Base-by-base conservation (phyloP, 2,888 invertebrate species). In the Lagria hirta region DNA sequence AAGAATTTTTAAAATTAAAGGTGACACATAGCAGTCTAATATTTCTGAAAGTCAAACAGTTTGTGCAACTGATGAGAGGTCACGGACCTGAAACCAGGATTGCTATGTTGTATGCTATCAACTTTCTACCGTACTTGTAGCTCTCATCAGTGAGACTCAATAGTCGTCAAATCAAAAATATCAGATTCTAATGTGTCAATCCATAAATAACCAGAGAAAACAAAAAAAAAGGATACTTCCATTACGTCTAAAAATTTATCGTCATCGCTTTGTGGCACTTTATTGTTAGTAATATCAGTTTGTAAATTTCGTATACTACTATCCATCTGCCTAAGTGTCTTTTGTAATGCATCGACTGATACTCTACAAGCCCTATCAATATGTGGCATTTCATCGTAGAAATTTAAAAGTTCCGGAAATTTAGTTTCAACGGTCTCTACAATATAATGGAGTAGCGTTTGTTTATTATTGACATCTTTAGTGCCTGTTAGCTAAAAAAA, bases 391-490 rank as follows among this genome's bases (percentile, higher is more conserved):
- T 66, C 97, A 53, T 92, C 92, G 1, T 81, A 77, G 63, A 96
- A 95, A 40, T 73, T 82, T 7, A 93, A 68, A 13, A 86, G 79
- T 34, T 96, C 94, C 0, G 93, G 89, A 70, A 91, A 90, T 61
- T 94, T 92, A 40, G 75, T 81, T 69, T 97, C 94, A 44, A 94
- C 83, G 0, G 87, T 84, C 52, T 93, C 87, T 0, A 87, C 92
- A 38, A 99, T 73, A 64, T 92, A 97, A 70, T 98, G 97, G 28
- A 98, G 76, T 12, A 99, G 73, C 0, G 96, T 98, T 50, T 86
- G 86, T 61, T 91, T 90, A 68, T 96, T 95, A 60, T 97, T 91
- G 23, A 86, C 75, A 64, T 96, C 92, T 73, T 98, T 98, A n/a
- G 91, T 92, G 44, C 86, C 82, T 2, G 87, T 86, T 51, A 92